Conservation (phyloP, 2,113 vertebrate species). For the Rhadina sibilatrix region DNA sequence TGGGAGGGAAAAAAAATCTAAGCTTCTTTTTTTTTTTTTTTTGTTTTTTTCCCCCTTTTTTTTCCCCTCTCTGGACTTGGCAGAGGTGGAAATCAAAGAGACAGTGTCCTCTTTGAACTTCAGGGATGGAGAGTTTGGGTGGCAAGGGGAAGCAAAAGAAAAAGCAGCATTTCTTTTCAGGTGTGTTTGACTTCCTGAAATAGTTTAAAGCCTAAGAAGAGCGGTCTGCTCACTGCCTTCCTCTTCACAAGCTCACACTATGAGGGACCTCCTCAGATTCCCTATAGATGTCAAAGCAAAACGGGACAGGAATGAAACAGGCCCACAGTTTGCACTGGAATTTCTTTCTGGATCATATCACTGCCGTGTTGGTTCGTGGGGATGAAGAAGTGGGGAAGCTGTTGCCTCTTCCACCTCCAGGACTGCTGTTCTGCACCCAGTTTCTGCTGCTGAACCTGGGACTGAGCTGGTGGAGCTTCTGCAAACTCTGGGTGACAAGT, state of each 20-base stretch:
- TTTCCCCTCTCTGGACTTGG: background rate
- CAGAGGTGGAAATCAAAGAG: background rate
- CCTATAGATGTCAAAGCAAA: background rate
- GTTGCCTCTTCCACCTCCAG: background rate
- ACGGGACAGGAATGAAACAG: background rate
- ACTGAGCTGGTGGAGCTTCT: background rate
- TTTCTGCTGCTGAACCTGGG: background rate
- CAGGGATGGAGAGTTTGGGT: background rate
- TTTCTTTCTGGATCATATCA: background rate
- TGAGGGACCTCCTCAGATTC: background rate
- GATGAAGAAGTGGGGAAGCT: background rate
- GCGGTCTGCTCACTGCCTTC: background rate
- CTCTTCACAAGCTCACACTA: background rate
- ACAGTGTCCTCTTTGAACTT: background rate
- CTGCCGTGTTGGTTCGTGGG: background rate
- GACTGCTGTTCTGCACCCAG: background rate
- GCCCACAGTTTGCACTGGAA: background rate
- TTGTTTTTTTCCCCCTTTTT: too few species aligned
- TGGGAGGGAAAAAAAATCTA: background rate
- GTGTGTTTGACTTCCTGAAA: background rate
- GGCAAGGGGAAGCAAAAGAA: background rate
- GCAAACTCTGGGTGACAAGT: background rate
- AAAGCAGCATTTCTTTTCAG: background rate
- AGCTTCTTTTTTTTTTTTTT: fast-evolving
- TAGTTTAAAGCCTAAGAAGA: background rate